Evolutionary conservation across 1,140 invertebrate genomes (phyloP).

Genomic region (Nasonia vitripennis): DNA sequence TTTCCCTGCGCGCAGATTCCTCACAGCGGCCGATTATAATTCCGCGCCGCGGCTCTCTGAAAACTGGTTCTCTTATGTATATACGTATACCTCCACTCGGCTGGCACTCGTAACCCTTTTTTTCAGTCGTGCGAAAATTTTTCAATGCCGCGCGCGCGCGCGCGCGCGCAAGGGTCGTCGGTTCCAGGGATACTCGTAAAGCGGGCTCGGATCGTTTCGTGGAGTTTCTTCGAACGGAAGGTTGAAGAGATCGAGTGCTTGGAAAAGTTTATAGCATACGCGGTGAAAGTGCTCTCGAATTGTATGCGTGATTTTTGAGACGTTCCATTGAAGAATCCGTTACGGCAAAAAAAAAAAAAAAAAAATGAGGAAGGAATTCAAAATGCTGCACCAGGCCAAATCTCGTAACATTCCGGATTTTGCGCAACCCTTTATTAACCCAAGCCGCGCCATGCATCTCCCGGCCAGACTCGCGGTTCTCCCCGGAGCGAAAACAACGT

Average conservation of each 20-base stretch:
- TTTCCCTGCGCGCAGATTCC: constrained; percentile 6
- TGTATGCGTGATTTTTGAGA: not conserved
- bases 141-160: not conserved
- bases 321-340: not conserved
- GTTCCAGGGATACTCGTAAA: not conserved
- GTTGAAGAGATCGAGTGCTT: not conserved
- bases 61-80: constrained; percentile 26
- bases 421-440: not conserved
- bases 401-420: not conserved
- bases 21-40: not conserved
- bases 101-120: constrained; percentile 9
- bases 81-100: not conserved
- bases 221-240: not conserved
- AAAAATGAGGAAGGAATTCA: not conserved
- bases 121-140: not conserved
- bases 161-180: not conserved
- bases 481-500: not conserved
- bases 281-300: not conserved
- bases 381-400: no score
- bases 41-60: not conserved
- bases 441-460: not conserved
- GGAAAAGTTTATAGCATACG: not conserved
- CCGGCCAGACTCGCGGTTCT: not conserved
- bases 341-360: not conserved
- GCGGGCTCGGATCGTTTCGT: not conserved